Evolutionary conservation across 2,888 invertebrate genomes (phyloP).

Genomic region (Campaea margaritaria): DNA sequence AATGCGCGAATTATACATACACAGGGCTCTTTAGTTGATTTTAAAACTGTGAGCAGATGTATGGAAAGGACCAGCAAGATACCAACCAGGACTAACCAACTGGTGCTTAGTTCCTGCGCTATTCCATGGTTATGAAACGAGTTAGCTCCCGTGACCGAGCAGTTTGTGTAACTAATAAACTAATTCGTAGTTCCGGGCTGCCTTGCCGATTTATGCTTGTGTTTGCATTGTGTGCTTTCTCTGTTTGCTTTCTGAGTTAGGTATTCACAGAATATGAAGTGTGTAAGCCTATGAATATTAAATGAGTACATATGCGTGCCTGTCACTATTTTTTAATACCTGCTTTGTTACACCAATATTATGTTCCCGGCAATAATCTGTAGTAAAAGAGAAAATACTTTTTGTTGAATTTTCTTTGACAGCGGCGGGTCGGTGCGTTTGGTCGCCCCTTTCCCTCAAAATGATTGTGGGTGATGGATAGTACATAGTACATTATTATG

Average conservation of each 20-base stretch:
- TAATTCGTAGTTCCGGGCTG: constrained; percentile 37
- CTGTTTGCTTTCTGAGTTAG: constrained; percentile 35
- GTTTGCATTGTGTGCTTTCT: constrained; percentile 35
- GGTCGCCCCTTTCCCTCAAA: no score
- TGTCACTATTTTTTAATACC: no score
- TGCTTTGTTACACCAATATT: no score
- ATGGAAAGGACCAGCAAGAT: background rate
- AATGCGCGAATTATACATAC: no score
- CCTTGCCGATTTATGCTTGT: constrained; percentile 36
- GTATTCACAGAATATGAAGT: constrained; percentile 29
- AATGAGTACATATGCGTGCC: background rate
- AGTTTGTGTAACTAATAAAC: constrained; percentile 41
- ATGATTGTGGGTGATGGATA: no score
- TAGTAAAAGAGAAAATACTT: no score
- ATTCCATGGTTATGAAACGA: constrained; percentile 9
- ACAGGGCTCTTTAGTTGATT: no score
- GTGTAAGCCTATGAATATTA: constrained; percentile 11
- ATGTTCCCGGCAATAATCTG: no score
- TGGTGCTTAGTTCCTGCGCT: constrained; percentile 10
- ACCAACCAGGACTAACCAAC: background rate
- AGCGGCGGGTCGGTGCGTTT: no score
- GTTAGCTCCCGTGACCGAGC: constrained; percentile 35
- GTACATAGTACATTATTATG: no score
- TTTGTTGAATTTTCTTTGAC: no score
- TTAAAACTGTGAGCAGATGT: no score